These are phyloP conservation scores for Pomphorhynchus laevis DNA, from an alignment of 1,140 invertebrate genomes.

Conservation along the genomic window DNA sequence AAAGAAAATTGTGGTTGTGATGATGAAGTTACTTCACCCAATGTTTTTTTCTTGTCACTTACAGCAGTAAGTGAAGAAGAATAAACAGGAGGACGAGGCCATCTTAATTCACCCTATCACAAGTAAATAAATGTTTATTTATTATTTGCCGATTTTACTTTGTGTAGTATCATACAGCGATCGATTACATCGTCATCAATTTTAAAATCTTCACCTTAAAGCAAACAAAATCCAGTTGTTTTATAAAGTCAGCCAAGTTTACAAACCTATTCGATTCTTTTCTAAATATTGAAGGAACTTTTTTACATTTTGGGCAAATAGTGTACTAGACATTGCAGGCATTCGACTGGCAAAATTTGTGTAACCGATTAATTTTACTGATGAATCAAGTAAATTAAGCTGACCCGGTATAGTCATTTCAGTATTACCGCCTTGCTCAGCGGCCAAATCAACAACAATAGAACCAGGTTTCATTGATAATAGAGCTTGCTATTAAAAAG, in stretches of 20 bases:
- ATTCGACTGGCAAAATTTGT: slow-evolving; percentile 45
- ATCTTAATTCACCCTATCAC: too few relatives aligned
- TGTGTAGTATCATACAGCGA: slow-evolving; percentile 36
- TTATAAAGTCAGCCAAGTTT: too few relatives aligned
- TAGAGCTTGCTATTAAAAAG: slow-evolving; percentile 31
- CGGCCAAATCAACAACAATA: slow-evolving; percentile 50
- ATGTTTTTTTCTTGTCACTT: too few relatives aligned
- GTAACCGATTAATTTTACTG: too few relatives aligned
- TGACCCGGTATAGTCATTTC: slow-evolving; percentile 43
- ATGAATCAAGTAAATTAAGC: slow-evolving; percentile 36
- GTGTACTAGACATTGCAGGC: slow-evolving; percentile 42
- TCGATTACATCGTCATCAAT: slow-evolving; percentile 47
- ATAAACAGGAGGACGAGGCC: too few relatives aligned
- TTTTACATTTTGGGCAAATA: slow-evolving; percentile 57
- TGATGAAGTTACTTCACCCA: too few relatives aligned
- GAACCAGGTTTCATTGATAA: slow-evolving; percentile 49
- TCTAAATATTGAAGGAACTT: slow-evolving; percentile 46
- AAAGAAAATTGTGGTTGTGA: too few relatives aligned
- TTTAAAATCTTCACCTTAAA: slow-evolving; percentile 26
- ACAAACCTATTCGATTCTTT: too few relatives aligned
- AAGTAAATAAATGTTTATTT: not conserved
- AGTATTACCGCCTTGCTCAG: slow-evolving; percentile 51
- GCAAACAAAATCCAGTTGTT: not conserved
- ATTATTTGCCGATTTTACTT: slow-evolving; percentile 16
- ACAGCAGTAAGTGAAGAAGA: too few relatives aligned